phyloP scores from a whole-genome alignment of 2,113 vertebrate genomes.

The Trachemys scripta region DNA sequence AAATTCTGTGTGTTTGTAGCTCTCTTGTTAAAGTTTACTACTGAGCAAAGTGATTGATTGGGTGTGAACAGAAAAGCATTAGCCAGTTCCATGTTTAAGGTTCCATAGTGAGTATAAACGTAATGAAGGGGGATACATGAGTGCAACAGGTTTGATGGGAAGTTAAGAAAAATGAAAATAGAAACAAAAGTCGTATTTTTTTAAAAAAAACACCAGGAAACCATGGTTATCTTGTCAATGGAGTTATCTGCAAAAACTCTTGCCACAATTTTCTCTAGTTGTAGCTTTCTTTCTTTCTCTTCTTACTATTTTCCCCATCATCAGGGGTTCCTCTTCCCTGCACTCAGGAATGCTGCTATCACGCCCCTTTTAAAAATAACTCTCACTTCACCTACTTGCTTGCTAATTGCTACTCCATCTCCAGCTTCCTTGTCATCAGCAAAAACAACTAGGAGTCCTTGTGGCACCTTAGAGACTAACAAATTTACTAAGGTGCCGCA shows the following conservation, averaged over 20 bases:
- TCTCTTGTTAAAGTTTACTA: not conserved
- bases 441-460: not conserved
- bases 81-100: not conserved
- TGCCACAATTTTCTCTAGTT: slow-evolving; percentile 24
- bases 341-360: slow-evolving; percentile 29
- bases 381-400: not conserved
- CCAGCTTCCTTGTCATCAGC: slow-evolving; percentile 4
- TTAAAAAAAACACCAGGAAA: not conserved
- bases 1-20: not conserved
- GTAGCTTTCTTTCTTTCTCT: not conserved
- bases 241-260: not conserved
- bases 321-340: not conserved
- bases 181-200: not conserved
- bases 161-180: not conserved
- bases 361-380: not conserved
- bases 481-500: no score
- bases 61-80: not conserved
- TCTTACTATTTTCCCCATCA: not conserved
- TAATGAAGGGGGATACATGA: not conserved
- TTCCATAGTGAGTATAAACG: not conserved
- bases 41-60: not conserved
- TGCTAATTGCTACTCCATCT: slow-evolving; percentile 1
- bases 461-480: no score
- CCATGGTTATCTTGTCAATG: not conserved
- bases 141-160: not conserved